A percentile compares a stretch with the other conserved stretches of the same genome.
phyloP scores from a whole-genome alignment of 2,797 vertebrate genomes.

The Delichon dasypus region DNA sequence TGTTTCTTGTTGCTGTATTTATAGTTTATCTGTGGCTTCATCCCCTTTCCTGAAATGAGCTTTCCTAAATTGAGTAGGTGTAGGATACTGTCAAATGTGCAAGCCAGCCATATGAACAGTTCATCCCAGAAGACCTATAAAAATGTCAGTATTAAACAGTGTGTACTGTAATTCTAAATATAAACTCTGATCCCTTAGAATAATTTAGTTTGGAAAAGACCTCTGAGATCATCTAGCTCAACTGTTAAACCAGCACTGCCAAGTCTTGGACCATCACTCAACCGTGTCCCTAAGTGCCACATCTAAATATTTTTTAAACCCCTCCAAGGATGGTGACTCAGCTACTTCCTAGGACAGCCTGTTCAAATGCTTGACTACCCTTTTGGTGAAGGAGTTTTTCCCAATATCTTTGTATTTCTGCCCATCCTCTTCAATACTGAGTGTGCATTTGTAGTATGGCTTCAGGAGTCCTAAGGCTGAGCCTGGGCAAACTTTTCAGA shows the following conservation, averaged over 20 bases:
- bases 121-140: not conserved
- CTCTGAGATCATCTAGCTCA: not conserved
- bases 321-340: not conserved
- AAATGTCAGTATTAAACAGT: not conserved
- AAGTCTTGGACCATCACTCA: not conserved
- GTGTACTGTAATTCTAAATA: not conserved
- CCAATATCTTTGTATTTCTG: not conserved
- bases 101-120: not conserved
- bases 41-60: not conserved
- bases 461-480: not conserved
- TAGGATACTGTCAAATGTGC: conserved; percentile 1
- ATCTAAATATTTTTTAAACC: not conserved
- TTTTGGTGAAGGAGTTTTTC: not conserved
- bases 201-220: not conserved
- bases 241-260: not conserved
- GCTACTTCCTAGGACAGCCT: not conserved
- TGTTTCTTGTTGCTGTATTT: not conserved
- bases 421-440: not conserved
- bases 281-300: not conserved
- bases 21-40: not conserved
- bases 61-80: not conserved
- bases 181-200: not conserved
- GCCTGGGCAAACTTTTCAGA: not conserved
- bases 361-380: not conserved
- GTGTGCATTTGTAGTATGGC: not conserved